phyloP scores from a whole-genome alignment of 2,113 vertebrate species.

The Pterocles gutturalis region DNA sequence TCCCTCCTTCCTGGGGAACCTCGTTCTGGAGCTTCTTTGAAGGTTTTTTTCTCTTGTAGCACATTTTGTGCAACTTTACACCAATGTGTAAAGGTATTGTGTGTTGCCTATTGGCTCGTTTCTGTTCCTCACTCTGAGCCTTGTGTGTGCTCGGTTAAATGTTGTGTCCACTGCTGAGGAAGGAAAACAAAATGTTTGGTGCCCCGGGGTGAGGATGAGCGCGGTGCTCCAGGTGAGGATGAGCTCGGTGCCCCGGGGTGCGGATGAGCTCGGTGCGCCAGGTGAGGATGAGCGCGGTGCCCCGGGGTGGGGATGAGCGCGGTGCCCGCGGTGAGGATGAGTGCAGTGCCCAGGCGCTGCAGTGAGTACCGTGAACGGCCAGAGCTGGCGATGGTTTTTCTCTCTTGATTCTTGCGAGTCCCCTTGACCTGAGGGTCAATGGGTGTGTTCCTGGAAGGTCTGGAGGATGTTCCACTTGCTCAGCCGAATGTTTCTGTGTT shows the following conservation, averaged over 20 bases:
- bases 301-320: no score
- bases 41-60: not conserved
- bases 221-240: not conserved
- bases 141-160: not conserved
- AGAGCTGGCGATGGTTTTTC: not conserved
- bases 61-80: not conserved
- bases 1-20: not conserved
- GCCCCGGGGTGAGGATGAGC: not conserved
- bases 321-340: no score
- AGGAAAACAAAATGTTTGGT: not conserved
- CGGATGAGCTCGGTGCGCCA: no score
- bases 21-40: not conserved
- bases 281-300: no score
- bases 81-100: not conserved
- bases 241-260: not conserved
- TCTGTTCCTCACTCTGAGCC: not conserved
- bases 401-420: not conserved
- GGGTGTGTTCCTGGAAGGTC: not conserved
- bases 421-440: rapidly evolving
- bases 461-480: not conserved
- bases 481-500: not conserved
- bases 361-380: not conserved
- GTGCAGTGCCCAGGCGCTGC: not conserved
- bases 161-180: not conserved
- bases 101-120: not conserved